Conservation (phyloP, 2,797 vertebrate genomes). For the Martes flavigula region DNA sequence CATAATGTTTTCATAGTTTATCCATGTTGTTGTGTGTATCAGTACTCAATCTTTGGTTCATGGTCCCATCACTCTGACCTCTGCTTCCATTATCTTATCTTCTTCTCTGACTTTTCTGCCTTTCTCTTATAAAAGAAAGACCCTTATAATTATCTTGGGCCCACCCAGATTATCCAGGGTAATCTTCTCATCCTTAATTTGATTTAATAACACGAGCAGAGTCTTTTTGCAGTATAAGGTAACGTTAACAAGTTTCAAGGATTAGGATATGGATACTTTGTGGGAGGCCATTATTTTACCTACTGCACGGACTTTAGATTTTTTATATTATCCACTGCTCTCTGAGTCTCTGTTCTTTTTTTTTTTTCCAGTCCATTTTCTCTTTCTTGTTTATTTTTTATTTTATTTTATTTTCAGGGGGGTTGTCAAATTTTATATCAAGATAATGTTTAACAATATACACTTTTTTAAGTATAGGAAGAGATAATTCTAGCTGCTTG, state of each 20-base stretch:
- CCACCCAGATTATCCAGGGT: neutral
- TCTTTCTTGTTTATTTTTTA: neutral
- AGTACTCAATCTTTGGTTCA: neutral
- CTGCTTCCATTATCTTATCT: neutral
- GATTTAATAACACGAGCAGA: neutral
- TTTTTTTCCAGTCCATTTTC: neutral
- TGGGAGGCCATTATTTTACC: neutral
- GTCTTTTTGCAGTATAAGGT: neutral
- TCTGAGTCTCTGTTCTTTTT: neutral
- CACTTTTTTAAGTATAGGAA: constrained; percentile 51
- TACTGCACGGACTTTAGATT: neutral
- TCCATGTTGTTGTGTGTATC: no score
- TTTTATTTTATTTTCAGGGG: no score
- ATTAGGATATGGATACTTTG: neutral
- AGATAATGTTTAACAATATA: constrained; percentile 52
- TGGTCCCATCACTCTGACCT: neutral
- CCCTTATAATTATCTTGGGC: neutral
- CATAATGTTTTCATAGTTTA: no score
- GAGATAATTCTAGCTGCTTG: constrained; percentile 23
- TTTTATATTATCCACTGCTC: neutral
- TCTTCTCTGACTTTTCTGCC: neutral
- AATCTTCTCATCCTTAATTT: neutral
- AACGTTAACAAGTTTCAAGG: neutral
- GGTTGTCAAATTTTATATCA: constrained; percentile 56
- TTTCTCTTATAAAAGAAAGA: neutral